Evolutionary conservation across 2,888 invertebrate species (phyloP), one percentile per base, ranked within the genome.

Genomic region (Leptopilina drosophilae): DNA sequence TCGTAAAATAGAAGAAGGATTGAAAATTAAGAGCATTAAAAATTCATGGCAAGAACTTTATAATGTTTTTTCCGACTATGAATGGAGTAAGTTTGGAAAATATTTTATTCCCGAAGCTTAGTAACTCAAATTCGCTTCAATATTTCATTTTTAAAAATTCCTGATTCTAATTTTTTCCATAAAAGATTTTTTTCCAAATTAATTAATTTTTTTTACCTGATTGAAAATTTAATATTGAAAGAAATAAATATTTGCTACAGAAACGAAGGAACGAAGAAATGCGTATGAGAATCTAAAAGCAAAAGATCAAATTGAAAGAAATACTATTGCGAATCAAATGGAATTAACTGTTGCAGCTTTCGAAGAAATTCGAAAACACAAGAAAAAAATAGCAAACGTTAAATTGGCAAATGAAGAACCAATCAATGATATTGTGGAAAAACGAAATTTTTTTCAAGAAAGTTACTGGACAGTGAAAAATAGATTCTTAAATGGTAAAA

Each of bases 261-360:
- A 67, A 76, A 88, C 87, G 0, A 84, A 82, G 15, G 46, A 83
- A 15, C 81, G 84, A 46, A 83, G 86, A 53, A 85, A 84, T 14
- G 80, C 78, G 26, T 90, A 88, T 76, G 83, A 87, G 3, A 59
- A 20, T 0, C 73, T 89, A 6, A 86, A 85, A 49, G 82, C 76
- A 11, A 90, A 88, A 77, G 88, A 91, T 75, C 82, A 84, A 6
- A 78, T 79, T 7, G 88, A 90, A 33, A 83, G 86, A 56, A 78
- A 76, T 73, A 79, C 85, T 7, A 90, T 90, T 64, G 75, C 76
- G 0, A 78, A 77, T 1, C 89, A 90, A 73, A 79, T 85, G 49
- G 73, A 77, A 1, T 85, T 84, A 9, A 87, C 85, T 26, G 46
- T 82, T 5, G 67, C 46, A 7, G 82, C 90, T 1, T 82, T 82